Percentiles rank a stretch among this genome's conserved stretches.
These are phyloP conservation scores for Bicyclus anynana DNA, from an alignment of 1,140 invertebrate genomes.

Conservation along the genomic window DNA sequence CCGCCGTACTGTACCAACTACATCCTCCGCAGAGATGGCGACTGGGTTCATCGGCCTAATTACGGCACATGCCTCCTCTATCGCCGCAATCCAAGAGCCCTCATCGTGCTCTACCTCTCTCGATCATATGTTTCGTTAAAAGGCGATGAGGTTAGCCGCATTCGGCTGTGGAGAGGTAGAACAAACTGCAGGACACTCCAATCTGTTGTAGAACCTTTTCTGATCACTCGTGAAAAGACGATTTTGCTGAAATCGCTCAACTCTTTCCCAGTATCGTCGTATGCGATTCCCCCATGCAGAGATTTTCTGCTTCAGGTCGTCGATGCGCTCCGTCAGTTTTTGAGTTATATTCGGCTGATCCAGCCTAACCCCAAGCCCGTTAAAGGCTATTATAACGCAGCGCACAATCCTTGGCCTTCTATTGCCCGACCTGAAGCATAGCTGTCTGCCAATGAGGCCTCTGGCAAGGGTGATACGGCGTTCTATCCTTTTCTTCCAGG, in stretches of 20 bases:
- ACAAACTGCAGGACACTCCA: neutral
- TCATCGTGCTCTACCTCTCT: neutral
- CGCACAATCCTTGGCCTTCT: conserved; percentile 17
- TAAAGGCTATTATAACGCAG: conserved; percentile 1
- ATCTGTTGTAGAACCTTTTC: conserved; percentile 12
- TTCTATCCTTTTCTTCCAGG: conserved; percentile 13
- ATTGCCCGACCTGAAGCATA: conserved; percentile 12
- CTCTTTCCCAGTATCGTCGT: neutral
- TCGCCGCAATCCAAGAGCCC: neutral
- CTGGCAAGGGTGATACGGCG: conserved; percentile 8
- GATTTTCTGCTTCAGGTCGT: conserved; percentile 15
- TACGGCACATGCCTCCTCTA: conserved; percentile 3
- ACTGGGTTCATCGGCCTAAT: neutral
- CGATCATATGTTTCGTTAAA: neutral
- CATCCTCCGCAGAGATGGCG: conserved; percentile 2
- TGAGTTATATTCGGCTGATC: neutral
- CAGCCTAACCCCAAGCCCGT: neutral
- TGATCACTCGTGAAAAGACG: conserved; percentile 10
- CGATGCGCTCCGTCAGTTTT: conserved; percentile 16
- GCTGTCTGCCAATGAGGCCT: conserved; percentile 13
- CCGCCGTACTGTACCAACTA: neutral
- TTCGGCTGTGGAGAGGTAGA: neutral
- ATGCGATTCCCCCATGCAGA: neutral
- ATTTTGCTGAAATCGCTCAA: conserved; percentile 1
- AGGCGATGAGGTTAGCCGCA: neutral